phyloP scores from a whole-genome alignment of 2,797 vertebrate species.

The Hirundo rustica region DNA sequence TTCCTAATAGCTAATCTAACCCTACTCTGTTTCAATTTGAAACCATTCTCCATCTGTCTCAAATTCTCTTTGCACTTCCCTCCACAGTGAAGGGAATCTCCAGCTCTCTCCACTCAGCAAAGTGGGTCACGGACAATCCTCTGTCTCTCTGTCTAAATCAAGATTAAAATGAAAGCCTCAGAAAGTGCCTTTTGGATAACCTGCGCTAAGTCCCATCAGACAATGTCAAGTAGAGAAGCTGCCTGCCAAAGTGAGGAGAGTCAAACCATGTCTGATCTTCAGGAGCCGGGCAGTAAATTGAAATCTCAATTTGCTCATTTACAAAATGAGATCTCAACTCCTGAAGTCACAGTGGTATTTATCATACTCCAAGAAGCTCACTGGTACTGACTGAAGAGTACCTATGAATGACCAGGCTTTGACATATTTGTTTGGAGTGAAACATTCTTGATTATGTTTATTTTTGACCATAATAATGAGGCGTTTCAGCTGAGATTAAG shows the following conservation, averaged over 20 bases:
- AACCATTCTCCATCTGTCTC: background rate
- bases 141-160: background rate
- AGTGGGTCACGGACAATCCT: background rate
- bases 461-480: background rate
- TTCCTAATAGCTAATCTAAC: background rate
- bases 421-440: background rate
- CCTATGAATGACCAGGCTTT: background rate
- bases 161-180: background rate
- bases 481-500: background rate
- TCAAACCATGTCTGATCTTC: background rate
- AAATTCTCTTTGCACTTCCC: background rate
- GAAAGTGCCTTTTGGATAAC: background rate
- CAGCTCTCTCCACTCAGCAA: background rate
- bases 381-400: background rate
- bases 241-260: background rate
- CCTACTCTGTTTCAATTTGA: background rate
- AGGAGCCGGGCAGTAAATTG: background rate
- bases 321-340: conserved; percentile 9
- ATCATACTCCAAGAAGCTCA: background rate
- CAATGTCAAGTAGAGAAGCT: background rate
- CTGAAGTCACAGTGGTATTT: background rate
- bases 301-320: no score
- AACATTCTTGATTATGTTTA: background rate
- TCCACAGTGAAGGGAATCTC: background rate
- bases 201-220: background rate